A percentile compares a stretch with the other conserved stretches of the same genome.
These are phyloP conservation scores for Platichthys flesus DNA, from an alignment of 2,113 vertebrate genomes.

Conservation along the genomic window DNA sequence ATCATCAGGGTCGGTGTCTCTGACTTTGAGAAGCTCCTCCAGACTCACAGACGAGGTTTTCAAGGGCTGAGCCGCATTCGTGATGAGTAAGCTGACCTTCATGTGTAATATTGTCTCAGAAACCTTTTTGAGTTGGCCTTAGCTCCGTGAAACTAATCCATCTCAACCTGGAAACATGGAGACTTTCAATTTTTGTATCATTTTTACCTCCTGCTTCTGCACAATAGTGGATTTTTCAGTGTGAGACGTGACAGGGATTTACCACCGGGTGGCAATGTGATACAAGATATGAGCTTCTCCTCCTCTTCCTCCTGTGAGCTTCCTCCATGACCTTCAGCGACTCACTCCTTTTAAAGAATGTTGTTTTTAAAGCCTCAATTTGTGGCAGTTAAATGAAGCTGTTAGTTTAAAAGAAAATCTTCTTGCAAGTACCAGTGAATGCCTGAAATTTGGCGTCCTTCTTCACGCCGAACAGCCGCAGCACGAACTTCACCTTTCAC, in stretches of 20 bases:
- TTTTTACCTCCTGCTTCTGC: neutral
- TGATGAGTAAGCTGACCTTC: neutral
- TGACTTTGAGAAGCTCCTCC: neutral
- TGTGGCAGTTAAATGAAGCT: conserved; percentile 58
- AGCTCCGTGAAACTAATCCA: neutral
- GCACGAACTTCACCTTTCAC: conserved; percentile 34
- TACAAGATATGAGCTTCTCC: conserved; percentile 50
- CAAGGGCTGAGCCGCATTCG: neutral
- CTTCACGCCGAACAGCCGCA: conserved; percentile 42
- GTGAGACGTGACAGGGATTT: conserved; percentile 6
- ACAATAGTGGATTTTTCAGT: neutral
- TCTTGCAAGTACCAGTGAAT: conserved; percentile 45
- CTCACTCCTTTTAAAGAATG: conserved; percentile 43
- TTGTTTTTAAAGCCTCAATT: conserved; percentile 52
- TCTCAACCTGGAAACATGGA: neutral
- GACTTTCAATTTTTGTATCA: neutral
- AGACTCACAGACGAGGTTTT: neutral
- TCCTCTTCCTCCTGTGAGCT: conserved; percentile 3
- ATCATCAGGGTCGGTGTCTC: neutral
- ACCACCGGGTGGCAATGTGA: conserved; percentile 76
- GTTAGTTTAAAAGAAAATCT: conserved; percentile 49
- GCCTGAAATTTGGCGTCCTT: conserved; percentile 63
- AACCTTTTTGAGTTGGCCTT: neutral
- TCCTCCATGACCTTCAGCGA: conserved; percentile 56
- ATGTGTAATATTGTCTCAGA: neutral